Conservation (phyloP, 2,888 invertebrate species). For the Chaitophorus viminalis region DNA sequence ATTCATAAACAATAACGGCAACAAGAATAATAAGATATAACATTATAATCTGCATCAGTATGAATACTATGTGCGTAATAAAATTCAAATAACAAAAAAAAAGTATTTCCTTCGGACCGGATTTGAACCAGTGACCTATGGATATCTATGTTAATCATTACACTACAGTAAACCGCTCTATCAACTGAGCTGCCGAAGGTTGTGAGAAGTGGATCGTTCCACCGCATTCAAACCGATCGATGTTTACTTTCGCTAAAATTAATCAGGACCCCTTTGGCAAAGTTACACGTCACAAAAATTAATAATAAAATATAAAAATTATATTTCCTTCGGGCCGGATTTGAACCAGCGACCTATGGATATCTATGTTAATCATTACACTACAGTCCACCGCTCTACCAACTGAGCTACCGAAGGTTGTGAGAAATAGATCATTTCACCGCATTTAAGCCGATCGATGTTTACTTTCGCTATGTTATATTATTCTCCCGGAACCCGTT, state of each 20-base stretch:
- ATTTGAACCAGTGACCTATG: slow-evolving; percentile 66
- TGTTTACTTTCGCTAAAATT: background rate
- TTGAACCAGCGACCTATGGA: slow-evolving; percentile 66
- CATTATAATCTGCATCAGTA: too few relatives aligned
- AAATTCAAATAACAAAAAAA: background rate
- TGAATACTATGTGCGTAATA: too few relatives aligned
- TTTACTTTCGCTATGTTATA: background rate
- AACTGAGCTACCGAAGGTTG: slow-evolving; percentile 65
- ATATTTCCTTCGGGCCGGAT: slow-evolving; percentile 66
- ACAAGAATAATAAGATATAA: too few relatives aligned
- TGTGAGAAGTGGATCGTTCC: background rate
- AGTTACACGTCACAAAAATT: too few relatives aligned
- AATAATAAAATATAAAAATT: too few relatives aligned
- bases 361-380: slow-evolving; percentile 62
- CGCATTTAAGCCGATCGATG: background rate
- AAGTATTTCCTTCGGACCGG: slow-evolving; percentile 65
- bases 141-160: slow-evolving; percentile 63
- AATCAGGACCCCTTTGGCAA: background rate
- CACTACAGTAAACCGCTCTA: slow-evolving; percentile 66
- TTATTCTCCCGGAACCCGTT: background rate
- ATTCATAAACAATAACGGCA: too few relatives aligned
- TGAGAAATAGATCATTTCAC: background rate
- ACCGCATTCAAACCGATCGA: background rate
- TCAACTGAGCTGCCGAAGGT: slow-evolving; percentile 66
- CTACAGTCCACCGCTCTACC: slow-evolving; percentile 66